These are phyloP conservation scores for Phacellophora camtschatica DNA, from an alignment of 30 jellyfish, hydroid and myxozoan species.

Conservation along the genomic window DNA sequence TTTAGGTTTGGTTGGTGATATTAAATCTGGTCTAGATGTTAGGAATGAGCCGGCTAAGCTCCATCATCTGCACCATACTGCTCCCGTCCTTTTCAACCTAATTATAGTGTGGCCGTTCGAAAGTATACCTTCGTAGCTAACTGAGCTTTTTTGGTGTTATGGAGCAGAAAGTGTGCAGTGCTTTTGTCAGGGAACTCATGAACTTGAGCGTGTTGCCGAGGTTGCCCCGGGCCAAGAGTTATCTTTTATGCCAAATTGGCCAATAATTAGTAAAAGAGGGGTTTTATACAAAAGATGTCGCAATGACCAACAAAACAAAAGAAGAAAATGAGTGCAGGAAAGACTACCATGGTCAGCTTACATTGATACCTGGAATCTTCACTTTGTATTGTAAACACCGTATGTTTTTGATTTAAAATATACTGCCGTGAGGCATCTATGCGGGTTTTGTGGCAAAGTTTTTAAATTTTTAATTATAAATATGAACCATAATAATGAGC, in stretches of 20 bases:
- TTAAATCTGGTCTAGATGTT: not conserved
- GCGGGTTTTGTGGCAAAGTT: too few species aligned
- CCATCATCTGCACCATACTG: not conserved
- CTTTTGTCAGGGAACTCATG: not conserved
- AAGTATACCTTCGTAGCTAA: not conserved
- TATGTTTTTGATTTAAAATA: too few species aligned
- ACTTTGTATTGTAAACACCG: conserved; percentile 24
- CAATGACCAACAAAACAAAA: not conserved
- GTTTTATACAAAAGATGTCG: not conserved
- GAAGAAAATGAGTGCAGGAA: not conserved
- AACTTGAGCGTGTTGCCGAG: not conserved
- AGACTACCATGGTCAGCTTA: conserved; percentile 11
- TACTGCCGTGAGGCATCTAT: too few species aligned
- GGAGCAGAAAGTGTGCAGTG: not conserved
- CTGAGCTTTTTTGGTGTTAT: not conserved
- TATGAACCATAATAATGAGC: too few species aligned
- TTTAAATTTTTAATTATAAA: too few species aligned
- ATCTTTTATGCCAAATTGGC: conserved; percentile 4
- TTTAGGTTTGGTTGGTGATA: too few species aligned
- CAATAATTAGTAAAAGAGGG: not conserved
- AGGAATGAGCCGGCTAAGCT: not conserved
- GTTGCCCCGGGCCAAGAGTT: not conserved
- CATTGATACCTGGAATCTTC: conserved; percentile 16
- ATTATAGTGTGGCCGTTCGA: not conserved
- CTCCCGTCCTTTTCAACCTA: not conserved